These are phyloP conservation scores for Chloroceryle inda DNA, from an alignment of 2,797 vertebrate species.

Conservation along the genomic window DNA sequence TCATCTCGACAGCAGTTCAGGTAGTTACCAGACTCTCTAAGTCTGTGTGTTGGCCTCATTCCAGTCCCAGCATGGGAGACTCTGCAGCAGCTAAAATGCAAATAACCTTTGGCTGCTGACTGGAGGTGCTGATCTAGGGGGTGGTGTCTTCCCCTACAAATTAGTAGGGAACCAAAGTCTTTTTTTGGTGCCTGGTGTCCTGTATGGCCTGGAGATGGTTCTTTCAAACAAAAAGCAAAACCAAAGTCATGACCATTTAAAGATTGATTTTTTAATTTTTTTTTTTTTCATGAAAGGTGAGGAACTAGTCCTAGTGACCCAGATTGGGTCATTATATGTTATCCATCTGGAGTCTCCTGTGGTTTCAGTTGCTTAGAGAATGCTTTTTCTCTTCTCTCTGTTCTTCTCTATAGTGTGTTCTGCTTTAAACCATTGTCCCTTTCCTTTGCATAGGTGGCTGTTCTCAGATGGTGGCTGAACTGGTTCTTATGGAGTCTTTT, in stretches of 20 bases:
- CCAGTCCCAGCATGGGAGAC: conserved; percentile 12
- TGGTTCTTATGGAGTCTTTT: conserved; percentile 5
- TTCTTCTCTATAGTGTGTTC: not conserved
- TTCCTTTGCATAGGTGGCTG: conserved; percentile 1
- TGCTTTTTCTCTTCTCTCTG: conserved; percentile 16
- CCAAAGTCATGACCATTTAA: not conserved
- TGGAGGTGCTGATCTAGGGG: conserved; percentile 34
- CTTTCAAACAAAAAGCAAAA: conserved; percentile 11
- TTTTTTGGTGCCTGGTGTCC: not conserved
- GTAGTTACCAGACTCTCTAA: conserved; percentile 80
- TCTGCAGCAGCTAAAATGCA: not conserved
- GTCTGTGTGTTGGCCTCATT: not conserved
- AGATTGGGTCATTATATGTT: conserved; percentile 18
- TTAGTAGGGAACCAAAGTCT: not conserved
- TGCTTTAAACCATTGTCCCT: conserved; percentile 19
- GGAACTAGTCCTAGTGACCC: conserved; percentile 19
- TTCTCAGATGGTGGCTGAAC: conserved; percentile 20
- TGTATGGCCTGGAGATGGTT: not conserved
- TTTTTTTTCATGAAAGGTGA: not conserved
- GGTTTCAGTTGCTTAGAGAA: conserved; percentile 30
- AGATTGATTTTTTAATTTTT: not conserved
- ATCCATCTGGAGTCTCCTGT: conserved; percentile 5
- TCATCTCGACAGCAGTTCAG: conserved; percentile 96
- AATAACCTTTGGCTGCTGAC: conserved; percentile 39
- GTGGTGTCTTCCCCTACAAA: conserved; percentile 7